Evolutionary conservation across 37 sponge, comb jelly and placozoan genomes (phyloP).

Genomic region (Oopsacas minuta): DNA sequence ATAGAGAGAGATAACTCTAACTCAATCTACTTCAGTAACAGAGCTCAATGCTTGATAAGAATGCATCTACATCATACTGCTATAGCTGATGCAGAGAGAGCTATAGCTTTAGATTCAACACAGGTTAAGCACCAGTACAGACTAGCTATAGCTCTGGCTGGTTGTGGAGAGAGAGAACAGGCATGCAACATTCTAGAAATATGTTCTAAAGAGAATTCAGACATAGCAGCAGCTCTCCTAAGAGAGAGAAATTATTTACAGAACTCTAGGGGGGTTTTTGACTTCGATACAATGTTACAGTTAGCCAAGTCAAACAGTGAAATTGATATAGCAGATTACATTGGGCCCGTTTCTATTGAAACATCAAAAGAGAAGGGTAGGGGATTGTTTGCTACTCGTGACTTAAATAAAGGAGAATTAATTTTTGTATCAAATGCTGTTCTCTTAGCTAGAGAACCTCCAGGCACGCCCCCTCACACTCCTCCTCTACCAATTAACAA

Average conservation of each 20-base stretch:
- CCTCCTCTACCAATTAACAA: not conserved
- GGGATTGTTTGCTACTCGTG: not conserved
- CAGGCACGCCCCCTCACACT: not conserved
- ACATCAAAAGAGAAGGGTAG: not conserved
- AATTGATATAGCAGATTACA: not conserved
- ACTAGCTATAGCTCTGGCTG: slow-evolving; percentile 52
- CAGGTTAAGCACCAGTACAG: slow-evolving; percentile 70
- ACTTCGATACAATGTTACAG: not conserved
- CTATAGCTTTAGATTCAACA: slow-evolving; percentile 36
- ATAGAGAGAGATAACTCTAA: slow-evolving; percentile 13
- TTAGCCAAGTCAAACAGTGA: not conserved
- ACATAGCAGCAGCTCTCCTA: not conserved
- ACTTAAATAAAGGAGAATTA: not conserved
- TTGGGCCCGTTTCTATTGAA: not conserved
- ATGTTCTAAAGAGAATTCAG: not conserved
- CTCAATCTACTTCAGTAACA: slow-evolving; percentile 46
- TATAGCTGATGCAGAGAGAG: slow-evolving; percentile 33
- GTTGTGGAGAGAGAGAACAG: slow-evolving; percentile 34
- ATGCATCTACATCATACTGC: slow-evolving; percentile 32
- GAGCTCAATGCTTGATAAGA: slow-evolving; percentile 71
- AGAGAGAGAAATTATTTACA: not conserved
- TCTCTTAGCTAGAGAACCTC: not conserved
- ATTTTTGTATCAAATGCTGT: not conserved
- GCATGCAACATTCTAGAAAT: slow-evolving; percentile 44
- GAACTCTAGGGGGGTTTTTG: not conserved